Percentiles rank a stretch among this genome's conserved stretches.
Conservation (phyloP, 2,888 invertebrate species). For the Spilarctia lutea region DNA sequence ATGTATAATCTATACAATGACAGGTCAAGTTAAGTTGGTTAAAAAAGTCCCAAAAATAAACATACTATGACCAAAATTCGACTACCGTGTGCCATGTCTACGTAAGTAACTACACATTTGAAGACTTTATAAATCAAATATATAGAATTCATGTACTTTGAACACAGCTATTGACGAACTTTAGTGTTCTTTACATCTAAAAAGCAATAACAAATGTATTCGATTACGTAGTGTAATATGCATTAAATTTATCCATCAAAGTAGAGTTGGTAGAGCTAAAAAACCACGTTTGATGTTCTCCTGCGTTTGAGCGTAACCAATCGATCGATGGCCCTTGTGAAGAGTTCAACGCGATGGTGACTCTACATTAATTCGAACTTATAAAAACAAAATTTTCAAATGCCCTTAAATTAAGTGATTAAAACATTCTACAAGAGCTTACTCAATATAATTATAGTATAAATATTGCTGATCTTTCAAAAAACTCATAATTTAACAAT, state of each 20-base stretch:
- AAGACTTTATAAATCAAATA: neutral
- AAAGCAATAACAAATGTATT: slow-evolving; percentile 15
- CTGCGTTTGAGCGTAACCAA: slow-evolving; percentile 71
- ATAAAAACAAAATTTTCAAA: too few species aligned
- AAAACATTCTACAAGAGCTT: too few species aligned
- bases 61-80: too few species aligned
- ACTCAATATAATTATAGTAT: too few species aligned
- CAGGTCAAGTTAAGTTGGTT: too few species aligned
- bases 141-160: neutral
- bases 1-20: too few species aligned
- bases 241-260: slow-evolving; percentile 39
- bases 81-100: neutral
- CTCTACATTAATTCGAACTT: slow-evolving; percentile 27
- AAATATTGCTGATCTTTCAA: too few species aligned
- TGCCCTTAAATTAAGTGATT: too few species aligned
- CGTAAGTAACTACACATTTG: neutral
- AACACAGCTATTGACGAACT: neutral
- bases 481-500: too few species aligned
- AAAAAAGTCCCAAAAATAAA: too few species aligned
- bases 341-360: slow-evolving; percentile 75
- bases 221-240: slow-evolving; percentile 26
- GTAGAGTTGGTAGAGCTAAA: slow-evolving; percentile 30
- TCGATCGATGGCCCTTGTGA: slow-evolving; percentile 80
- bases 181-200: neutral
- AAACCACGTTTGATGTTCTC: slow-evolving; percentile 67